These are phyloP conservation scores for Notolabrus celidotus DNA, from an alignment of 2,797 vertebrate genomes.

Conservation along the genomic window DNA sequence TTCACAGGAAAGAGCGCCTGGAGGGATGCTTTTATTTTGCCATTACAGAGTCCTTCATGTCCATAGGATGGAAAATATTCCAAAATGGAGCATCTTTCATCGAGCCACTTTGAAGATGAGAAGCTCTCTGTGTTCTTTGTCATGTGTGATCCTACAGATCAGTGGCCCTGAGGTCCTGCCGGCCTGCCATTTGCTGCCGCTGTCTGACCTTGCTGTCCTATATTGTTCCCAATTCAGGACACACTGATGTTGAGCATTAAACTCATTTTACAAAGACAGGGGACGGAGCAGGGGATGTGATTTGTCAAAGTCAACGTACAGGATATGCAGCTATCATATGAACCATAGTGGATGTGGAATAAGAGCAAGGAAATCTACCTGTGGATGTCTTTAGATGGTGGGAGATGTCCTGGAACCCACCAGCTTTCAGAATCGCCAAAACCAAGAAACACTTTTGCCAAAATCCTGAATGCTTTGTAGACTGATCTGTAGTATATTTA, in stretches of 20 bases:
- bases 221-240: conserved; percentile 34
- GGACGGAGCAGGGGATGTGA: conserved; percentile 11
- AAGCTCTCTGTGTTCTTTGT: conserved; percentile 62
- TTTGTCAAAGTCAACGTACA: conserved; percentile 9
- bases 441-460: not conserved
- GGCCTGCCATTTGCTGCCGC: conserved; percentile 51
- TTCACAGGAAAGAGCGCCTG: conserved; percentile 7
- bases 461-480: conserved; percentile 8
- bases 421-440: conserved; percentile 27
- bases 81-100: conserved; percentile 57
- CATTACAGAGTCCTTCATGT: conserved; percentile 23
- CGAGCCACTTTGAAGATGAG: conserved; percentile 72
- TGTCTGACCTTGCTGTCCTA: conserved; percentile 53
- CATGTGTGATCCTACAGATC: conserved; percentile 48
- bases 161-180: conserved; percentile 48
- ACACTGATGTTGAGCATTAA: conserved; percentile 16
- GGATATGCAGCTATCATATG: not conserved
- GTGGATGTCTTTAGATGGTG: too few species aligned
- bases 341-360: too few species aligned
- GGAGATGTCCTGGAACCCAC: conserved; percentile 6
- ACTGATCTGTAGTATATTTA: not conserved
- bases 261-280: conserved; percentile 14
- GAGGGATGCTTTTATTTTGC: conserved; percentile 35
- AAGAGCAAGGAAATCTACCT: too few species aligned
- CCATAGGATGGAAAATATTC: conserved; percentile 38